phyloP scores from a whole-genome alignment of 2,113 vertebrate genomes.

The Cryptomyrus ogoouensis region DNA sequence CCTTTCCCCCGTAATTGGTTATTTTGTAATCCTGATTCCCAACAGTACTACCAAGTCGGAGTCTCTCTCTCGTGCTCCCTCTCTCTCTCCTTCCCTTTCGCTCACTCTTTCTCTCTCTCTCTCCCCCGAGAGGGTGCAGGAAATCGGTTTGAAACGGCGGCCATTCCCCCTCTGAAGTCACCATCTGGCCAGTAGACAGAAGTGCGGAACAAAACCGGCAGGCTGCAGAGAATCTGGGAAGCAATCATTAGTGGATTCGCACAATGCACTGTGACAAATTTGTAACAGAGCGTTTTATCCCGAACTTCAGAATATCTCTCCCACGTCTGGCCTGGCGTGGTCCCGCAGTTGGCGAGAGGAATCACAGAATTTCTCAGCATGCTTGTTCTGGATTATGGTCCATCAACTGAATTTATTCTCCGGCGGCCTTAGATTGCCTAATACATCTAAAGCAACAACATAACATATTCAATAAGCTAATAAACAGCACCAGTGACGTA shows the following conservation, averaged over 20 bases:
- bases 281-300: conserved; percentile 67
- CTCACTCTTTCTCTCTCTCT: conserved; percentile 40
- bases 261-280: conserved; percentile 73
- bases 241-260: conserved; percentile 75
- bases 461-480: not conserved
- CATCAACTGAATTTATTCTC: not conserved
- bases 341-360: conserved; percentile 12
- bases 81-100: conserved; percentile 66
- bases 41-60: conserved; percentile 74
- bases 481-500: not conserved
- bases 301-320: conserved; percentile 59
- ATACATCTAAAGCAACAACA: not conserved
- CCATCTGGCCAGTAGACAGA: conserved; percentile 93
- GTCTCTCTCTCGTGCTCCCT: not conserved
- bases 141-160: conserved; percentile 99
- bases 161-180: conserved; percentile 90
- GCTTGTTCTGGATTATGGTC: not conserved
- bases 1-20: conserved; percentile 95
- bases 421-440: not conserved
- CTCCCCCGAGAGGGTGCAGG: conserved; percentile 87
- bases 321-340: conserved; percentile 36
- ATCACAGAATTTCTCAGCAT: not conserved
- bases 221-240: conserved; percentile 75
- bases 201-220: conserved; percentile 71
- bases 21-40: conserved; percentile 99